These are phyloP conservation scores for Trematocara variabile DNA, from an alignment of 2,113 vertebrate genomes.

Conservation along the genomic window DNA sequence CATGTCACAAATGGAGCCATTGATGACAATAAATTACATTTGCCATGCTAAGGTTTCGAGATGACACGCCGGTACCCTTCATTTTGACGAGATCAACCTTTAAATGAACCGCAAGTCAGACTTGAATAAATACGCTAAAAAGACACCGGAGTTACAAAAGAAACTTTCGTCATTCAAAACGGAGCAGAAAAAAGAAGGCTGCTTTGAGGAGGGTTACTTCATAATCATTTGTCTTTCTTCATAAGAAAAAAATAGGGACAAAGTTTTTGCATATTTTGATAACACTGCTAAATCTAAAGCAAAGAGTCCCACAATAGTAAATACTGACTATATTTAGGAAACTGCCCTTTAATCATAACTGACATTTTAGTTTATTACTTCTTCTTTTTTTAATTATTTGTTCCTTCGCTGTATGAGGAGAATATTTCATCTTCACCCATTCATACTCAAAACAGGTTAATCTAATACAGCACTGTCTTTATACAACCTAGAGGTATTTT, in stretches of 20 bases:
- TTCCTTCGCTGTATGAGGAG: constrained; percentile 11
- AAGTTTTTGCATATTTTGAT: constrained; percentile 58
- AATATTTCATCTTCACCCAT: constrained; percentile 43
- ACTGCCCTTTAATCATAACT: constrained; percentile 43
- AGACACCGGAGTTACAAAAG: constrained; percentile 69
- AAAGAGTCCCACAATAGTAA: constrained; percentile 57
- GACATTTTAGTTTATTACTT: constrained; percentile 23
- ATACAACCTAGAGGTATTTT: constrained; percentile 63
- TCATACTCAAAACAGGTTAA: constrained; percentile 57
- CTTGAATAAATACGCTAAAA: constrained; percentile 75
- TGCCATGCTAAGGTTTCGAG: constrained; percentile 76
- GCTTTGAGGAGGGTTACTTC: constrained; percentile 32
- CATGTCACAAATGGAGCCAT: constrained; percentile 80
- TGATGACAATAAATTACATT: constrained; percentile 81
- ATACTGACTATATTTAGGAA: constrained; percentile 69
- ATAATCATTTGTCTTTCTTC: constrained; percentile 31
- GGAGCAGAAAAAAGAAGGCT: constrained; percentile 52
- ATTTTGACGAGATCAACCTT: constrained; percentile 64
- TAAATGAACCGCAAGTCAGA: constrained; percentile 57
- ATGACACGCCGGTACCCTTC: constrained; percentile 63
- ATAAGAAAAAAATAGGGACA: constrained; percentile 58
- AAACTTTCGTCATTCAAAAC: constrained; percentile 53
- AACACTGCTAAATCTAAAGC: constrained; percentile 71
- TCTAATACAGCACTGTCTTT: constrained; percentile 57
- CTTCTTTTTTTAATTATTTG: not conserved